Evolutionary conservation across 2,888 invertebrate species (phyloP).

Genomic region (Monopis laevigella): DNA sequence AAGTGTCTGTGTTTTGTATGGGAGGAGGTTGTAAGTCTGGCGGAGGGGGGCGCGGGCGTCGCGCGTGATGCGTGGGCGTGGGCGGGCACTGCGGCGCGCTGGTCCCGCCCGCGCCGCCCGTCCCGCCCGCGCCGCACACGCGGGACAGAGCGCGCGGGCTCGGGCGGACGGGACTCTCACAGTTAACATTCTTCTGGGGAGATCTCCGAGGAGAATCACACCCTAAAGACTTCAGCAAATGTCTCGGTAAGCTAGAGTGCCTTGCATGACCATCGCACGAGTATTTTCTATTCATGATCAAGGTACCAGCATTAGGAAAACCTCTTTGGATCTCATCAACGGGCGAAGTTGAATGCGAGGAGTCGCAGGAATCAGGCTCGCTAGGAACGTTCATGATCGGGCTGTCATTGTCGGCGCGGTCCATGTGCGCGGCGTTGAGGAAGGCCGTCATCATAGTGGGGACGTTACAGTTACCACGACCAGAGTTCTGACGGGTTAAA

Average conservation of each 20-base stretch:
- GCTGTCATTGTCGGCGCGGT: conserved; percentile 37
- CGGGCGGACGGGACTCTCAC: conserved; percentile 60
- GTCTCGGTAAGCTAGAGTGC: conserved; percentile 55
- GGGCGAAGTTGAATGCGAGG: conserved; percentile 52
- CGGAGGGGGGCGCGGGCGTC: conserved; percentile 70
- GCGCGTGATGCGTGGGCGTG: conserved; percentile 87
- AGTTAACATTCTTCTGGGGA: conserved; percentile 34
- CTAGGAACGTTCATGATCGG: conserved; percentile 31
- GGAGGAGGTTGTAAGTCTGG: conserved; percentile 65
- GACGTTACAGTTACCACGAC: conserved; percentile 44
- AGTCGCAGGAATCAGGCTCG: conserved; percentile 49
- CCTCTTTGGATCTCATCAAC: conserved; percentile 39
- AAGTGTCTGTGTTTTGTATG: conserved; percentile 42
- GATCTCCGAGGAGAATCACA: conserved; percentile 54
- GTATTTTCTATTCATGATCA: conserved; percentile 53
- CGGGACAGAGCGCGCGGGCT: conserved; percentile 72
- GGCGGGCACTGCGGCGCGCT: conserved; percentile 80
- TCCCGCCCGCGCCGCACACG: conserved; percentile 65
- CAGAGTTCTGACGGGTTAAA: conserved; percentile 72
- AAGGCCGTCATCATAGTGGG: conserved; percentile 60
- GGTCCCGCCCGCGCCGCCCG: conserved; percentile 45
- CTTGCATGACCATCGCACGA: conserved; percentile 53
- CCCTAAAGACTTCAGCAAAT: conserved; percentile 49
- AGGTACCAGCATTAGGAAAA: conserved; percentile 45
- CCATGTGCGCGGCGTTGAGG: conserved; percentile 51